Percentiles rank a stretch among this genome's conserved stretches.
These are phyloP conservation scores for Gymnothorax reevesii DNA, from an alignment of 2,797 vertebrate species.

Conservation along the genomic window DNA sequence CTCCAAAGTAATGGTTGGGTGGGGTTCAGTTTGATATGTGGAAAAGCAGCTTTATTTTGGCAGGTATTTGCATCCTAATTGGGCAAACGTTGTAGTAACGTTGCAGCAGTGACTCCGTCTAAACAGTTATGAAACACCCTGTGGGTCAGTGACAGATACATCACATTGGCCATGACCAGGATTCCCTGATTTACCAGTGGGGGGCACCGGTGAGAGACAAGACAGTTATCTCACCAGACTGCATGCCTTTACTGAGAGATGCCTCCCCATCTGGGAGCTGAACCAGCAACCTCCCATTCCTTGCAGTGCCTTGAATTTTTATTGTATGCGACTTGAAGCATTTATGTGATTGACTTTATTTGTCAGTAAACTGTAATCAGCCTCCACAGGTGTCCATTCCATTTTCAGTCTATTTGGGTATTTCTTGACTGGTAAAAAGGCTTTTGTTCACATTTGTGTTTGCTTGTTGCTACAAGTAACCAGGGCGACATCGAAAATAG, in stretches of 20 bases:
- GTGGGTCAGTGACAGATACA: no score
- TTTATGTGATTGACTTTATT: not conserved
- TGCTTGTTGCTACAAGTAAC: conserved; percentile 1
- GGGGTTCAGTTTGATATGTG: no score
- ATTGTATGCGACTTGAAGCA: not conserved
- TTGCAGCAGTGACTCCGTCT: no score
- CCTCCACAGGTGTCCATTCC: not conserved
- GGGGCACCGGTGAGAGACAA: not conserved
- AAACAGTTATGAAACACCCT: no score
- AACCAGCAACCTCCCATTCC: not conserved
- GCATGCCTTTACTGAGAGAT: not conserved
- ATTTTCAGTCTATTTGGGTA: not conserved
- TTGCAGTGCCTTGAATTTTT: not conserved
- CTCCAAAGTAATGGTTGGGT: no score
- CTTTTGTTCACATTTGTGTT: not conserved
- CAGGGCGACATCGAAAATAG: not conserved
- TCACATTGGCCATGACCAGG: no score
- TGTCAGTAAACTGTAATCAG: not conserved
- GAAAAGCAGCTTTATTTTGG: no score
- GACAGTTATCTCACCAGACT: not conserved
- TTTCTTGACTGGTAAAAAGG: not conserved
- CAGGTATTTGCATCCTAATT: no score
- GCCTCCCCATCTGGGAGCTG: not conserved
- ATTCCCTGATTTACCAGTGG: not conserved
- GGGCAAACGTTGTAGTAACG: no score